A percentile compares a stretch with the other conserved stretches of the same genome.
phyloP scores from a whole-genome alignment of 2,113 vertebrate genomes.

The Catharus minimus region DNA sequence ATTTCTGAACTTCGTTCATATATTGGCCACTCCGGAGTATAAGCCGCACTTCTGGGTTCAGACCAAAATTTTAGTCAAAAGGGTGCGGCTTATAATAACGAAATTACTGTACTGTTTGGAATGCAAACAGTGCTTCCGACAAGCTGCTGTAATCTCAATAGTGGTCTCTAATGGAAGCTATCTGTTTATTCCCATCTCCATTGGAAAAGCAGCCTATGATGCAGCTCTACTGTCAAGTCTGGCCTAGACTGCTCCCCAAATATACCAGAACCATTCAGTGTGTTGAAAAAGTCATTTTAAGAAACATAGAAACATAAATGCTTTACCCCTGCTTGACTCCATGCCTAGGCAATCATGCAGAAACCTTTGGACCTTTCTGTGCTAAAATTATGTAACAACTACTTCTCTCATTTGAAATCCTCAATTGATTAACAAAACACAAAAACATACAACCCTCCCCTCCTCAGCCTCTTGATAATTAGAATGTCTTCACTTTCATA shows the following conservation, averaged over 20 bases:
- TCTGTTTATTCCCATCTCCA: conserved; percentile 20
- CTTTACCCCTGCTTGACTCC: conserved; percentile 48
- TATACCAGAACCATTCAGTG: not conserved
- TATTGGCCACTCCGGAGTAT: too few species aligned
- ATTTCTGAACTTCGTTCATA: too few species aligned
- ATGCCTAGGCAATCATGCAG: not conserved
- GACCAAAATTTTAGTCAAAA: too few species aligned
- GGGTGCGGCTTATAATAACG: too few species aligned
- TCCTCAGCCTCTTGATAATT: not conserved
- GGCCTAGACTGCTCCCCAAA: not conserved
- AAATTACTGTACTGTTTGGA: not conserved
- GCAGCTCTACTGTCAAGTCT: not conserved
- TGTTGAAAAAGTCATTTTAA: conserved; percentile 41
- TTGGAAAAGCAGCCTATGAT: not conserved
- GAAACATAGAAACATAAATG: not conserved
- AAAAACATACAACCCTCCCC: fast-evolving
- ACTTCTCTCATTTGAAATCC: not conserved
- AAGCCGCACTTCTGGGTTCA: too few species aligned
- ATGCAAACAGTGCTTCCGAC: not conserved
- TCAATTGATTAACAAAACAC: not conserved
- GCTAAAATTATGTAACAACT: conserved; percentile 7
- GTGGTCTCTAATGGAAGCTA: conserved; percentile 37
- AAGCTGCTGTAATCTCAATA: not conserved
- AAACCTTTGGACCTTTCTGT: not conserved
- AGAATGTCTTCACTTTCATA: not conserved